Evolutionary conservation across 1,140 invertebrate species (phyloP), one percentile per base, ranked within the genome.

Genomic region (Holcopasites calliopsidis): DNA sequence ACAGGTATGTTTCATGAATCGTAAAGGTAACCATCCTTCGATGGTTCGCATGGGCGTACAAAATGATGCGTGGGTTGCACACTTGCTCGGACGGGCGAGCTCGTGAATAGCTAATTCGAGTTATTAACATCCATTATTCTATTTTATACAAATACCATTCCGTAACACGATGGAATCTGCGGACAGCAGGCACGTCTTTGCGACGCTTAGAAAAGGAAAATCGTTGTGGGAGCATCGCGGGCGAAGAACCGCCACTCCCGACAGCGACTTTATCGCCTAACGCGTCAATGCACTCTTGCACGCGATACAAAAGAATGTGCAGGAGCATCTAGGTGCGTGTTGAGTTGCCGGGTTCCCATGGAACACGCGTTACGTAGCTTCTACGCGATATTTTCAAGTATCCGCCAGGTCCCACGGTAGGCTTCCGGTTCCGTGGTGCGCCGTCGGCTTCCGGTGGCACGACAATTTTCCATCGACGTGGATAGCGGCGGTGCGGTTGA

Each of bases 1-100:
- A 82, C 82, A 84, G 76, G 82, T 79, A 82, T 76, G 55, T 76
- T 65, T 55, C 77, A 57, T 76, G 77, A 79, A 70, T 68, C 64
- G 76, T 71, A 74, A 75, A 73, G 77, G 61, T 76, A 77, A 78
- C 66, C 74, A 76, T 62, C 61, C 52, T 69, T 55, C 60, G 73
- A 82, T 71, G 77, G 75, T 40, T 65, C 28, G 13, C 33, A 58
- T 54, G 50, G 35, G 55, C 26, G 40, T 7, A 16, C 1, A 18
- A 1, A 0, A n/a, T n/a, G 23, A 35, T 13, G 64, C 40, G 72
- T 75, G 49, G 73, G 42, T 75, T 18, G 73, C 65, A 68, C 73
- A 68, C 73, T 54, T 75, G 50, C 54, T 75, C 73, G 65, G 73
- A 75, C 69, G 66, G 64, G 40, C 65, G 65, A 26, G 64, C 60